Base-by-base conservation (phyloP, 1,140 invertebrate species). In the Brachystomella parvula region DNA sequence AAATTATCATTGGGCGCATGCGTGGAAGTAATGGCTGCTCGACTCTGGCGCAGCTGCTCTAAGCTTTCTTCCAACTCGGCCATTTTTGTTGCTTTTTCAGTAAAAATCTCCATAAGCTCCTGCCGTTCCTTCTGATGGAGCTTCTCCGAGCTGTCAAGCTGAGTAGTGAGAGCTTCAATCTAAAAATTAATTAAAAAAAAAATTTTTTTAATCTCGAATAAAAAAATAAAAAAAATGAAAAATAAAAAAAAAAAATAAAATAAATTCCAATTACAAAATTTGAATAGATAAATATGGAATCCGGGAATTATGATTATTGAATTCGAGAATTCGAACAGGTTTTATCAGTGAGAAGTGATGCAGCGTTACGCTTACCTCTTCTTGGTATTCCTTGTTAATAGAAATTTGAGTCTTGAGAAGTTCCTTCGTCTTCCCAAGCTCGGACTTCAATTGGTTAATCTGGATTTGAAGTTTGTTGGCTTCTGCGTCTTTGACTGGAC, bases 341-440 rank as follows among this genome's bases (percentile, higher is more conserved):
- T n/a, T n/a, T n/a, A n/a, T n/a, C n/a, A n/a, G n/a, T n/a, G n/a
- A n/a, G n/a, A n/a, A n/a, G n/a, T n/a, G n/a, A n/a, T n/a, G n/a
- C n/a, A n/a, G n/a, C n/a, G n/a, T n/a, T n/a, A n/a, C n/a, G n/a
- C n/a, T n/a, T n/a, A 67, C 66, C 33, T 68, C 69, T 24, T 47
- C 33, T n/a, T 70, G 61, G 24, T 63, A 60, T 33, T 64, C 58
- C 28, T 31, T 64, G 32, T 67, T 70, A 9, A 62, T 70, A 24
- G 2, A 6, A 21, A 67, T 64, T 62, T 70, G 65, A 0, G 32
- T 62, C 12, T 26, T 39, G 15, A 70, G 63, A 26, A 66, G 32
- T 31, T 61, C 47, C 47, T 66, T 66, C 1, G 69, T 67, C 15
- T 47, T 57, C 17, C 21, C 35, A 6, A 70, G 49, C 28, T 70